Evolutionary conservation across 92 coral and sea anemone species (phyloP).

Genomic region (Epizoanthus stellaris): DNA sequence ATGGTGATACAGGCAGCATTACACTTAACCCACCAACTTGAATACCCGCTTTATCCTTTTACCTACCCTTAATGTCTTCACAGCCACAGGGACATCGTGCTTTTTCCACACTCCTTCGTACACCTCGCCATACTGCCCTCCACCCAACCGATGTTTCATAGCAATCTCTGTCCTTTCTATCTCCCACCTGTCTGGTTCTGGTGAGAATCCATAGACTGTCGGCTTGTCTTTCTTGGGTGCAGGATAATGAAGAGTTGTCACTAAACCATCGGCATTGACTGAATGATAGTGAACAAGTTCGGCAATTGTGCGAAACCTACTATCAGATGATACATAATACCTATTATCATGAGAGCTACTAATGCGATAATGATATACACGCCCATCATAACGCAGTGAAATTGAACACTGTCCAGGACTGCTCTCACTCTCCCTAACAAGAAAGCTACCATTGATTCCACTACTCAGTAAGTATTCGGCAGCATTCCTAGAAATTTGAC

Average conservation of each 20-base stretch:
- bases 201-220: slow-evolving; percentile 90
- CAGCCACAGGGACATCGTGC: slow-evolving; percentile 88
- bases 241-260: slow-evolving; percentile 97
- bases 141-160: slow-evolving; percentile 95
- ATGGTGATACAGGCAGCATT: too few relatives aligned
- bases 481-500: slow-evolving; percentile 91
- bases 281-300: slow-evolving; percentile 99
- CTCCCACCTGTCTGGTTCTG: slow-evolving; percentile 98
- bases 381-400: slow-evolving; percentile 93
- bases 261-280: slow-evolving; percentile 94
- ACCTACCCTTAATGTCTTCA: slow-evolving; percentile 94
- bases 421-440: slow-evolving; percentile 97
- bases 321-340: slow-evolving; percentile 89
- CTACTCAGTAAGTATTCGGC: slow-evolving; percentile 95
- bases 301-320: slow-evolving; percentile 85
- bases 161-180: slow-evolving; percentile 94
- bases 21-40: too few relatives aligned
- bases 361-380: slow-evolving; percentile 96
- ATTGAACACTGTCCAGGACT: slow-evolving; percentile 95
- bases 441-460: slow-evolving; percentile 98
- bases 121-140: slow-evolving; percentile 99
- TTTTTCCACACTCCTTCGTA: slow-evolving; percentile 98
- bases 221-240: slow-evolving; percentile 97
- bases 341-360: slow-evolving; percentile 82
- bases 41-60: not conserved